phyloP scores from a whole-genome alignment of 2,888 invertebrate species.

The Gibbula magus region DNA sequence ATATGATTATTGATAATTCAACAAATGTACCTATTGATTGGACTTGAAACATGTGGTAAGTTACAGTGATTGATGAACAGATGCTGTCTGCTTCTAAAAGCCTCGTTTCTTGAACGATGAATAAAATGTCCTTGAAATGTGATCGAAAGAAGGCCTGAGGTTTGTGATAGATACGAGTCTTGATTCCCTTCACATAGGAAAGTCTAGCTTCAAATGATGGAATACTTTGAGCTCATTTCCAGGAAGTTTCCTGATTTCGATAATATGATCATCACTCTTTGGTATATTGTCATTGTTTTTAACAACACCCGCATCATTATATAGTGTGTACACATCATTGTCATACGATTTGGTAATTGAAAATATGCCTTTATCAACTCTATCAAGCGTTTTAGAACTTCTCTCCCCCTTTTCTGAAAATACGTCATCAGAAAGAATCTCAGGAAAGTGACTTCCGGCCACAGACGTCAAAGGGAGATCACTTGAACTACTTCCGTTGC shows the following conservation, averaged over 20 bases:
- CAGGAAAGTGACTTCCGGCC: background rate
- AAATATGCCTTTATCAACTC: background rate
- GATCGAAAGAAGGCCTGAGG: no score
- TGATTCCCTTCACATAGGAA: background rate
- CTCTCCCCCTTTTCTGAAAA: background rate
- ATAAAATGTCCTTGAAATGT: no score
- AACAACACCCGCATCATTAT: background rate
- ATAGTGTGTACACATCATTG: background rate
- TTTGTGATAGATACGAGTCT: no score
- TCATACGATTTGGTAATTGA: background rate
- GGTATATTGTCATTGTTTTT: background rate
- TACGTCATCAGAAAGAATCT: conserved; percentile 29
- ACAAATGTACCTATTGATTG: no score
- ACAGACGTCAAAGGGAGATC: conserved; percentile 14
- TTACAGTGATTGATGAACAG: no score
- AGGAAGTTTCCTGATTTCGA: conserved; percentile 34
- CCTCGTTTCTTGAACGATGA: no score
- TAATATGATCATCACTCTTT: conserved; percentile 38
- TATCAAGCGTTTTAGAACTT: background rate
- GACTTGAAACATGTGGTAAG: no score
- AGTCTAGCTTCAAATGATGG: background rate
- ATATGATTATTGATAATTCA: no score
- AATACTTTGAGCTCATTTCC: conserved; percentile 27
- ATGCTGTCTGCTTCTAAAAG: no score
- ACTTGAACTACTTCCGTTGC: conserved; percentile 16